Conservation (phyloP, 2,888 invertebrate genomes). For the Dexiosoma caninum region DNA sequence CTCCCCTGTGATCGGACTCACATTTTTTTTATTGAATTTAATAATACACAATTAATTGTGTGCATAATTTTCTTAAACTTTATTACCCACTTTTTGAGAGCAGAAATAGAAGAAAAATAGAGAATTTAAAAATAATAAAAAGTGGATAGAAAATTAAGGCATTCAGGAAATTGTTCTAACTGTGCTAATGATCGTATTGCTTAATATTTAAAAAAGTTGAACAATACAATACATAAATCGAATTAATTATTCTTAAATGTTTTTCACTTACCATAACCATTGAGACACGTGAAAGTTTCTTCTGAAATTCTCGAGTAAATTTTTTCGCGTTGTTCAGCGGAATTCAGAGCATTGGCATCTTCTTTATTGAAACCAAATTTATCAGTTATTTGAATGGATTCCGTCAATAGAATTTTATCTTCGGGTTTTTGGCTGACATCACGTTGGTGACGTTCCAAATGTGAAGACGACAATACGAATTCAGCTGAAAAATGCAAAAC, state of each 20-base stretch:
- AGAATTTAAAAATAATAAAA: too few species aligned
- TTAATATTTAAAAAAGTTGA: too few species aligned
- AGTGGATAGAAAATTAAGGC: too few species aligned
- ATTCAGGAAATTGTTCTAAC: too few species aligned
- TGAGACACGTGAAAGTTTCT: slow-evolving; percentile 77
- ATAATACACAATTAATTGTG: too few species aligned
- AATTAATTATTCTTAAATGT: not conserved
- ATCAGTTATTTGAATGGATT: slow-evolving; percentile 95
- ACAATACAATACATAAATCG: too few species aligned
- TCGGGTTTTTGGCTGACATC: slow-evolving; percentile 78
- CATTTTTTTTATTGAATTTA: too few species aligned
- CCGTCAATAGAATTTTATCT: slow-evolving; percentile 92
- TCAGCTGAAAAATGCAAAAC: slow-evolving; percentile 69
- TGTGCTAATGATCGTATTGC: too few species aligned
- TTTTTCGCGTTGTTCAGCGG: slow-evolving; percentile 82
- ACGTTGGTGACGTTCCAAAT: slow-evolving; percentile 72
- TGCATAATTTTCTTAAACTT: too few species aligned
- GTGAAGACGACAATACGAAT: slow-evolving; percentile 66
- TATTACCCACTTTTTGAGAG: too few species aligned
- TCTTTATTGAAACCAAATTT: slow-evolving; percentile 90
- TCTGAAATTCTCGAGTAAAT: slow-evolving; percentile 84
- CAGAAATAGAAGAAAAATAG: too few species aligned
- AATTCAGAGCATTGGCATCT: slow-evolving; percentile 78
- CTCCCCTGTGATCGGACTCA: too few species aligned
- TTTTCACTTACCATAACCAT: slow-evolving; percentile 77